Percentiles rank a stretch among this genome's conserved stretches.
Conservation (phyloP, 2,113 vertebrate genomes). For the Garra rufa region DNA sequence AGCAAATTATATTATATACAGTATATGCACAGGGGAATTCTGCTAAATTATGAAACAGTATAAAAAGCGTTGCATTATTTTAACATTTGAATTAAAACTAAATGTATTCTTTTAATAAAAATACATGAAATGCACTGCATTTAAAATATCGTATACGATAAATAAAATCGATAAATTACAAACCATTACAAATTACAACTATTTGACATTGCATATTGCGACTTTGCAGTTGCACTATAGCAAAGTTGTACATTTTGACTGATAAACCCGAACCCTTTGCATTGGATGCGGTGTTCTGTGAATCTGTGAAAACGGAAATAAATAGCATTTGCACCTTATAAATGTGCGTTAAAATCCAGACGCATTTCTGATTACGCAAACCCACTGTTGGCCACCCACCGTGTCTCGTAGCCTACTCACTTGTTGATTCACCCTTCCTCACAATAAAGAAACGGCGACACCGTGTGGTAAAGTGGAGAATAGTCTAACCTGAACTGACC, state of each 20-base stretch:
- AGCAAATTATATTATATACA: too few relatives aligned
- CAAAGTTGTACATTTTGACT: neutral
- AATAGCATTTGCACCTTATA: neutral
- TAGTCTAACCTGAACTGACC: neutral
- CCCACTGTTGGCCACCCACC: conserved; percentile 20
- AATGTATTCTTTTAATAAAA: too few relatives aligned
- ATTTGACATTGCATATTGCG: neutral
- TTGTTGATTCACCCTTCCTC: neutral
- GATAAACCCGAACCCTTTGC: neutral
- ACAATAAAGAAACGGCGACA: conserved; percentile 36
- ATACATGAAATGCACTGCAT: too few relatives aligned
- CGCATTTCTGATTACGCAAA: neutral
- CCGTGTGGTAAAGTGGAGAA: conserved; percentile 8
- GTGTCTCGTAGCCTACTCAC: neutral
- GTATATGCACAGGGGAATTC: too few relatives aligned
- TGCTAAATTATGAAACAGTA: too few relatives aligned
- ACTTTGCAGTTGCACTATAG: neutral
- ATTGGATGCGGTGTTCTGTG: neutral
- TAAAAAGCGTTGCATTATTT: too few relatives aligned
- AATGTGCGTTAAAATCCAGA: neutral
- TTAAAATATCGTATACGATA: neutral
- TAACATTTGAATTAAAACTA: too few relatives aligned
- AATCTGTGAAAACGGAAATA: neutral
- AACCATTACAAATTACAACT: too few relatives aligned
- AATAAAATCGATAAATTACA: neutral